Evolutionary conservation across 2,113 vertebrate genomes (phyloP).

Genomic region (Dipodomys merriami): DNA sequence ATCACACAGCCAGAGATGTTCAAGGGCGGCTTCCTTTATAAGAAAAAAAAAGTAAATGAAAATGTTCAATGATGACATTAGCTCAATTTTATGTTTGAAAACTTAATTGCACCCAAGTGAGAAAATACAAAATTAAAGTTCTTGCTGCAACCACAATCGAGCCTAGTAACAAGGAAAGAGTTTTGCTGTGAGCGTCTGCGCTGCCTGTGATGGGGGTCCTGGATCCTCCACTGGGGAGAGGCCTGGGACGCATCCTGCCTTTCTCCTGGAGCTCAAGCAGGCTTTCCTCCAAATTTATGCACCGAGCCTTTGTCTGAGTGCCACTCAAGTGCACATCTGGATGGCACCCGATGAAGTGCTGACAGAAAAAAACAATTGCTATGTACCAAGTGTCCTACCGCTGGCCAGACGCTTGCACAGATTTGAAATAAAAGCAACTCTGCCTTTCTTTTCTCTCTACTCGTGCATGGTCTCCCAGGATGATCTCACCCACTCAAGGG

Average conservation of each 20-base stretch:
- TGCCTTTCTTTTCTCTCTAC: background rate
- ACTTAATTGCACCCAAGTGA: conserved; percentile 70
- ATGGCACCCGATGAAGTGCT: background rate
- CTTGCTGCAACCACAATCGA: conserved; percentile 24
- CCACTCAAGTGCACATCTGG: background rate
- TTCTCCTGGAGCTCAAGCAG: background rate
- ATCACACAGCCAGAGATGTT: conserved; percentile 66
- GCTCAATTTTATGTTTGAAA: conserved; percentile 74
- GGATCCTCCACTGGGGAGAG: background rate
- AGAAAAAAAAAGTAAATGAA: conserved; percentile 59
- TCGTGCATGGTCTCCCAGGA: background rate
- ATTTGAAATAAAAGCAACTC: conserved; percentile 25
- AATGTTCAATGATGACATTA: conserved; percentile 70
- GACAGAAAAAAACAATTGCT: background rate
- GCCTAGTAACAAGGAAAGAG: conserved; percentile 19
- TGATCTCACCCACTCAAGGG: background rate
- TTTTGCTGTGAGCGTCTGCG: background rate
- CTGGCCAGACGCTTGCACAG: background rate
- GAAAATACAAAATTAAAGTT: conserved; percentile 70
- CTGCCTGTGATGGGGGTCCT: background rate
- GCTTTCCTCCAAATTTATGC: background rate
- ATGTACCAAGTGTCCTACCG: background rate
- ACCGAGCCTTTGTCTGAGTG: background rate
- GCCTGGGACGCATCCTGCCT: background rate
- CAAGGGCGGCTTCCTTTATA: conserved; percentile 58